Evolutionary conservation across 2,888 invertebrate genomes (phyloP).

Genomic region (Dorcus parallelipipedus): DNA sequence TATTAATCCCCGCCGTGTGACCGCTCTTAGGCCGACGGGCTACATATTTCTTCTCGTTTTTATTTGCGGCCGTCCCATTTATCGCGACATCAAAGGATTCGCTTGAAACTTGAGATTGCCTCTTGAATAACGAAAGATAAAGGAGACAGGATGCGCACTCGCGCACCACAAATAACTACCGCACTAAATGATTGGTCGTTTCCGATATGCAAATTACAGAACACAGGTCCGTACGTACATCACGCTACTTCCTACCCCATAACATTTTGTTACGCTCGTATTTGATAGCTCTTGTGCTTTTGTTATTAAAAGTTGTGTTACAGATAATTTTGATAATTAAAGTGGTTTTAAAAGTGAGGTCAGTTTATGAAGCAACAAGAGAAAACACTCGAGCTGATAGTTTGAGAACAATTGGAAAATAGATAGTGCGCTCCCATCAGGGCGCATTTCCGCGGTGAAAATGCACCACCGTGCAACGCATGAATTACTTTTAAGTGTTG

Average conservation of each 20-base stretch:
- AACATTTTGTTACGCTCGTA: too few species aligned
- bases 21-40: constrained; percentile 12
- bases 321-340: too few species aligned
- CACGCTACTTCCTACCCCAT: too few species aligned
- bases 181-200: constrained; percentile 27
- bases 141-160: constrained; percentile 18
- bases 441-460: not conserved
- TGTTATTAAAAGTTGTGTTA: too few species aligned
- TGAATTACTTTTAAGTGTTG: constrained; percentile 14
- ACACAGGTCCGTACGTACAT: not conserved
- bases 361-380: too few species aligned
- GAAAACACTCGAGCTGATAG: too few species aligned
- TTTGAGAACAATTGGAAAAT: too few species aligned
- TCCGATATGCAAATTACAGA: constrained; percentile 21
- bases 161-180: constrained; percentile 1
- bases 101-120: constrained; percentile 18
- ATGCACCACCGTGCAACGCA: constrained; percentile 14
- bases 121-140: constrained; percentile 19
- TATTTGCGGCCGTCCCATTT: constrained; percentile 23
- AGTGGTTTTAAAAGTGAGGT: too few species aligned
- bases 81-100: constrained; percentile 23
- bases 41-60: constrained; percentile 14
- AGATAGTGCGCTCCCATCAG: too few species aligned
- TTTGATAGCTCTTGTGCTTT: too few species aligned
- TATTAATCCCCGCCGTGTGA: constrained; percentile 17